phyloP scores from a whole-genome alignment of 2,113 vertebrate genomes.

The Entelurus aequoreus region DNA sequence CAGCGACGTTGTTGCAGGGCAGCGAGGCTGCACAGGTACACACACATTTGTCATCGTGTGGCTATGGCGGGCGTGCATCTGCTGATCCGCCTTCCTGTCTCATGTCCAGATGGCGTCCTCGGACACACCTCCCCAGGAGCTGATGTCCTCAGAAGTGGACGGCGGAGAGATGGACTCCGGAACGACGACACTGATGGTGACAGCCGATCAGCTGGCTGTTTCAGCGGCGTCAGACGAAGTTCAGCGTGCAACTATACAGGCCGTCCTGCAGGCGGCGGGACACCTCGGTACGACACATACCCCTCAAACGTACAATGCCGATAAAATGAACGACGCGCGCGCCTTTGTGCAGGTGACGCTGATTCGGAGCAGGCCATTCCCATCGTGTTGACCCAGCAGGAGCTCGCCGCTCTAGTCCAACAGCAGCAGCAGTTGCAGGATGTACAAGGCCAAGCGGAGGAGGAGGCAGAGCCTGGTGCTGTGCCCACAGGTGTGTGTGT shows the following conservation, averaged over 20 bases:
- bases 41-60: background rate
- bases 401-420: constrained; percentile 81
- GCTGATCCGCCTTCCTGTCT: background rate
- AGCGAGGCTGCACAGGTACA: constrained; percentile 58
- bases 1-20: constrained; percentile 57
- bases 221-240: constrained; percentile 84
- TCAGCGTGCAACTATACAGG: constrained; percentile 84
- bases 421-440: constrained; percentile 86
- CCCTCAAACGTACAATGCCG: background rate
- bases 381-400: constrained; percentile 84
- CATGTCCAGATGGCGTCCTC: constrained; percentile 47
- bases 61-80: background rate
- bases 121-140: constrained; percentile 30
- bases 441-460: constrained; percentile 69
- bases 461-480: constrained; percentile 19
- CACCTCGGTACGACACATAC: background rate
- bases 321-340: background rate
- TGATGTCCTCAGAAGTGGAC: constrained; percentile 42
- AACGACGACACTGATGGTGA: constrained; percentile 81
- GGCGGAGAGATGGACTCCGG: constrained; percentile 62
- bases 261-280: constrained; percentile 77
- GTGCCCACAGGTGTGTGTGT: constrained; percentile 47
- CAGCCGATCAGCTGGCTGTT: constrained; percentile 82
- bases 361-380: constrained; percentile 76
- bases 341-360: constrained; percentile 61